Evolutionary conservation across 2,797 vertebrate genomes (phyloP).

Genomic region (Gila robusta): DNA sequence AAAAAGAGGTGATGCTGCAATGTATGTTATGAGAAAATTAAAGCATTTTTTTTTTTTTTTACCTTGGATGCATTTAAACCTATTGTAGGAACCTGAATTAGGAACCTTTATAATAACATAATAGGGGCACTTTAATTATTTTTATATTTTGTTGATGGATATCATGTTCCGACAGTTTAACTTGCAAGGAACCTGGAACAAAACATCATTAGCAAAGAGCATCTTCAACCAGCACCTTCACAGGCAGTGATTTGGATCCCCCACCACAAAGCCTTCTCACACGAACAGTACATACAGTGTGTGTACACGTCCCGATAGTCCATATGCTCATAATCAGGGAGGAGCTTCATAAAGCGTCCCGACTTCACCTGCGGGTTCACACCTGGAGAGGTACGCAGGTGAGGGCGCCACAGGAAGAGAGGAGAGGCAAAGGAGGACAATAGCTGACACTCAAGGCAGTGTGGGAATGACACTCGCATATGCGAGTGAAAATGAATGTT

Average conservation of each 20-base stretch:
- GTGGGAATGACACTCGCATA: not conserved
- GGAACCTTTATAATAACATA: not conserved
- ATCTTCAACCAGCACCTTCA: conserved; percentile 29
- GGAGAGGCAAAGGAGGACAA: conserved; percentile 55
- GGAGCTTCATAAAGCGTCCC: conserved; percentile 93
- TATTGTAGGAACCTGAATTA: not conserved
- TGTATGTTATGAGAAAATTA: too few relatives aligned
- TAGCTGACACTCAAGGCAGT: conserved; percentile 44
- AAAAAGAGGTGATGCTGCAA: too few relatives aligned
- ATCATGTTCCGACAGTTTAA: not conserved
- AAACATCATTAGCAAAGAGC: conserved; percentile 32
- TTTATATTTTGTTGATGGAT: not conserved
- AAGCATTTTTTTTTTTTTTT: not conserved
- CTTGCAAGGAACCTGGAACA: conserved; percentile 15
- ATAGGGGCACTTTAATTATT: not conserved
- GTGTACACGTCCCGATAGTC: conserved; percentile 91
- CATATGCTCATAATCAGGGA: conserved; percentile 95
- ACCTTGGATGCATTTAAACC: not conserved
- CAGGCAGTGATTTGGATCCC: conserved; percentile 8
- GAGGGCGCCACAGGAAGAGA: conserved; percentile 65
- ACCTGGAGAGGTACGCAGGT: conserved; percentile 89
- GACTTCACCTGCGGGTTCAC: conserved; percentile 92
- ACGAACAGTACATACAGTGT: conserved; percentile 84
- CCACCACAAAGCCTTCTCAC: conserved; percentile 49
- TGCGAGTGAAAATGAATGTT: not conserved